Evolutionary conservation across 2,797 vertebrate species (phyloP), one percentile per base, ranked within the genome.

Genomic region (Betta splendens): DNA sequence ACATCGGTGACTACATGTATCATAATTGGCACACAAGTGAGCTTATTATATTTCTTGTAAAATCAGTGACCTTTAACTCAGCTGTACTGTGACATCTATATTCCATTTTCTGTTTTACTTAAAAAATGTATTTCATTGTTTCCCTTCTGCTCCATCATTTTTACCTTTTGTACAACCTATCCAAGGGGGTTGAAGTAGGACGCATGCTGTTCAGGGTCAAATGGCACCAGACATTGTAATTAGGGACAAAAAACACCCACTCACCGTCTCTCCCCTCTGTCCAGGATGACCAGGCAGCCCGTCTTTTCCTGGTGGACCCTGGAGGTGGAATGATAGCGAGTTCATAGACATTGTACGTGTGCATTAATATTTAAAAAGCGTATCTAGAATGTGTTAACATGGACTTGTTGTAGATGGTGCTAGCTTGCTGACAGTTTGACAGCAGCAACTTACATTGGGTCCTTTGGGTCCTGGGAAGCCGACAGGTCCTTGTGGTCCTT

Each of bases 231-330:
- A 29, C 9, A n/a, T 20, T 1, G 33, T 21, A 42, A 48, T 53
- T 38, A 28, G 28, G 35, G 49, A 22, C 3, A 10, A 63, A 63
- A n/a, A 37, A 10, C 3, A 20, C 21, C 57, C 4, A 93, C 96
- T 94, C 88, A 98, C 97, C 20, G 98, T 98, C 76, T 98, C 98
- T 58, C 98, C 97, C 49, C 98, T 89, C 84, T 98, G 98, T 72
- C 98, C 97, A 5, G 97, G 97, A 58, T 99, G 97, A 45, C 97
- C 97, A 0, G 97, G 97, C 77, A 98, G 89, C 9, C 97, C 97
- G 0, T 99, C 97, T 79, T 99, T 99, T 36, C 97, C 97, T 74
- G 97, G 81, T 18, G 96, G 97, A 15, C 97, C 97, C 97, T 99
- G 79, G 36, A 89, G 56, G 68, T 44, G 81, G 50, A 50, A 31